Conservation (phyloP, 1,140 invertebrate species). For the Drosophila cardini region DNA sequence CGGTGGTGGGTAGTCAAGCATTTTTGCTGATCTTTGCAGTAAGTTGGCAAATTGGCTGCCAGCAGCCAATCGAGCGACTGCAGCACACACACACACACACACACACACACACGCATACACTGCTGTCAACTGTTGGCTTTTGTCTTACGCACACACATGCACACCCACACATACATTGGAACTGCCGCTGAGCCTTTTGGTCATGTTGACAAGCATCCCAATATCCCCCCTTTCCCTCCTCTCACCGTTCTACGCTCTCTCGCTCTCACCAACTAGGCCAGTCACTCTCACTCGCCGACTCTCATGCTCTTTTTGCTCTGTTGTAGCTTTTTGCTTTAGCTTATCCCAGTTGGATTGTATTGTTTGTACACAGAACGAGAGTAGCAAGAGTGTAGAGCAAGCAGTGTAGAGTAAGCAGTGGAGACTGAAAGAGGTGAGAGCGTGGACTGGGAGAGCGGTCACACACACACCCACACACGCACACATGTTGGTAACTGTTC, state of each 20-base stretch:
- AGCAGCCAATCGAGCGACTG: conserved; percentile 67
- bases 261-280: too few relatives aligned
- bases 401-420: too few relatives aligned
- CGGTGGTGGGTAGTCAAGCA: conserved; percentile 22
- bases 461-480: not conserved
- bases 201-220: conserved; percentile 73
- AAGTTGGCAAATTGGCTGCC: conserved; percentile 81
- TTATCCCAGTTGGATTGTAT: conserved; percentile 82
- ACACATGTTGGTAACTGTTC: conserved; percentile 30
- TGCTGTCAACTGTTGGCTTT: conserved; percentile 70
- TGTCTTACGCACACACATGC: conserved; percentile 49
- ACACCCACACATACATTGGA: conserved; percentile 32
- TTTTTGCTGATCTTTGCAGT: conserved; percentile 81
- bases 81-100: conserved; percentile 38
- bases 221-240: not conserved
- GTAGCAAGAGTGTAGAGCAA: not conserved
- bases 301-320: conserved; percentile 17
- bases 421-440: not conserved
- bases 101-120: conserved; percentile 17
- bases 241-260: not conserved
- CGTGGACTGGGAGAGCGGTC: not conserved
- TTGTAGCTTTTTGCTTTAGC: conserved; percentile 59
- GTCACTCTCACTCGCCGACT: too few relatives aligned
- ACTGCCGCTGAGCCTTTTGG: conserved; percentile 57
- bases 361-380: conserved; percentile 61